These are phyloP conservation scores for Odontomyia ornata DNA, from an alignment of 2,888 invertebrate species.

Conservation along the genomic window DNA sequence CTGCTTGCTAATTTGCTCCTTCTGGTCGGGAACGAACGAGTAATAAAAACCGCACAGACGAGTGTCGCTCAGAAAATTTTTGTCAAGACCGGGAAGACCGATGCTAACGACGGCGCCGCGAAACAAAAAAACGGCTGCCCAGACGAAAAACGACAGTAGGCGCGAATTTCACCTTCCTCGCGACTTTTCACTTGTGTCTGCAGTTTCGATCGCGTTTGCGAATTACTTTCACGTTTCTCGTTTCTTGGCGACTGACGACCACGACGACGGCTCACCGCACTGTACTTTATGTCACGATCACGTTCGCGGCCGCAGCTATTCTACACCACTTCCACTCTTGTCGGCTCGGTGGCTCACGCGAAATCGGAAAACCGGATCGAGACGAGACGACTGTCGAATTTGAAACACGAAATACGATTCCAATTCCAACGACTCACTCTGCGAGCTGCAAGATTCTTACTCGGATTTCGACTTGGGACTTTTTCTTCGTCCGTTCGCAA, in stretches of 20 bases:
- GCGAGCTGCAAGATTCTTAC: neutral
- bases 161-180: slow-evolving; percentile 35
- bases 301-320: slow-evolving; percentile 28
- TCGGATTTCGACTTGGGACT: too few relatives aligned
- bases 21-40: neutral
- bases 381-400: slow-evolving; percentile 13
- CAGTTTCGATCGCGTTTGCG: slow-evolving; percentile 26
- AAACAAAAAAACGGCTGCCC: slow-evolving; percentile 33
- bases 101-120: slow-evolving; percentile 19
- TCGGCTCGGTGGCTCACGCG: slow-evolving; percentile 19
- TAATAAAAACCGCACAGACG: slow-evolving; percentile 43
- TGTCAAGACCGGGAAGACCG: neutral
- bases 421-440: neutral
- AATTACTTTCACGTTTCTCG: slow-evolving; percentile 14
- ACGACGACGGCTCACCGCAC: slow-evolving; percentile 29
- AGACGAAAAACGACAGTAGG: slow-evolving; percentile 28
- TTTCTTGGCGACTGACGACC: slow-evolving; percentile 1
- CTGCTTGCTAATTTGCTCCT: slow-evolving; percentile 50
- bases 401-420: neutral
- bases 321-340: slow-evolving; percentile 23
- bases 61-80: slow-evolving; percentile 21
- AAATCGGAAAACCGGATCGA: slow-evolving; percentile 34
- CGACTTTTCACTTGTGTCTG: slow-evolving; percentile 15
- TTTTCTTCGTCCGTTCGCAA: slow-evolving; percentile 1
- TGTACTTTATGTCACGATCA: slow-evolving; percentile 41